These are phyloP conservation scores for Meandrusa payeni DNA, from an alignment of 2,888 invertebrate species.

Conservation along the genomic window DNA sequence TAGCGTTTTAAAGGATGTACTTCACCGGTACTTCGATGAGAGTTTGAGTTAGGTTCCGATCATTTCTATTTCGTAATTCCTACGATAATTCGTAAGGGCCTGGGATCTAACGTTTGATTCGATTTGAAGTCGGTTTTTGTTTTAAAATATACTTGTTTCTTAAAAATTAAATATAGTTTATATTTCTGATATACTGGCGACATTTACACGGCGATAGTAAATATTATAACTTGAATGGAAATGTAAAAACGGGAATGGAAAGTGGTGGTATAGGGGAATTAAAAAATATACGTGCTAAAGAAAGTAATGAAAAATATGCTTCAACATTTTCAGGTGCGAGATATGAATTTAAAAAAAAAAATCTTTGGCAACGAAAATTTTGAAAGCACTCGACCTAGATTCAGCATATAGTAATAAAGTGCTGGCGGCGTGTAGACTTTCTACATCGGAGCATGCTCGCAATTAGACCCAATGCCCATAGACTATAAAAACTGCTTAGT, in stretches of 20 bases:
- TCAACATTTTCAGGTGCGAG: constrained; percentile 23
- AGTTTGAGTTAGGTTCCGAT: too few species aligned
- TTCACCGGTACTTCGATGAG: too few species aligned
- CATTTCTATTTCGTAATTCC: too few species aligned
- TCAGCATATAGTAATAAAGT: constrained; percentile 20
- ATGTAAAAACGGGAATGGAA: not conserved
- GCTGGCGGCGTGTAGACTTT: constrained; percentile 20
- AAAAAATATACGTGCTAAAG: constrained; percentile 16
- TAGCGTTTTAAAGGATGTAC: too few species aligned
- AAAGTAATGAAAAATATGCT: constrained; percentile 20
- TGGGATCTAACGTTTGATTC: too few species aligned
- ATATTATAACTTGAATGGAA: too few species aligned
- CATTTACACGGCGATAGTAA: too few species aligned
- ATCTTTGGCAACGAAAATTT: constrained; percentile 25
- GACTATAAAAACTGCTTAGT: constrained; percentile 4
- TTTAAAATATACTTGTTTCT: too few species aligned
- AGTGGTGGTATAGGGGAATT: constrained; percentile 5
- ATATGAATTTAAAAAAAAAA: constrained; percentile 21
- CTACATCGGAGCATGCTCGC: constrained; percentile 14
- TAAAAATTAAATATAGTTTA: too few species aligned
- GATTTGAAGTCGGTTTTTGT: too few species aligned
- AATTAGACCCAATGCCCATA: constrained; percentile 14
- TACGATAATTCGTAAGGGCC: too few species aligned
- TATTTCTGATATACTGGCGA: too few species aligned
- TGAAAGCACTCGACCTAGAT: constrained; percentile 24